Evolutionary conservation across 2,797 vertebrate genomes (phyloP).

Genomic region (Alfaro cultratus): DNA sequence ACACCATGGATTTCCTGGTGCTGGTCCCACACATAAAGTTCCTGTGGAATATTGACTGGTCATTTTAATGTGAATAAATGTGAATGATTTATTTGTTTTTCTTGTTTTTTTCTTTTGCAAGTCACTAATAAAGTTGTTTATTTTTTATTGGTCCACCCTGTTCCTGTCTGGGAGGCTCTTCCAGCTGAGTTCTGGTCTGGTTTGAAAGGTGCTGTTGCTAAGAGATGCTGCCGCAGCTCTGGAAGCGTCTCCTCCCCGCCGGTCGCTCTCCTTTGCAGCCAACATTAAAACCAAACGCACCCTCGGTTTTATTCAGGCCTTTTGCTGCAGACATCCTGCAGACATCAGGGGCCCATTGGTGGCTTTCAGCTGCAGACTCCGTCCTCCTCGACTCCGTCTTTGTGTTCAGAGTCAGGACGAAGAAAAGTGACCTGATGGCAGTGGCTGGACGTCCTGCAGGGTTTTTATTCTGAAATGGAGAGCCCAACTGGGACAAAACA

Average conservation of each 20-base stretch:
- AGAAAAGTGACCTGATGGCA: slow-evolving; percentile 55
- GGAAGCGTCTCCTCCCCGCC: slow-evolving; percentile 42
- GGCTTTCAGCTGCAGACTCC: slow-evolving; percentile 32
- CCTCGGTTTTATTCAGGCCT: slow-evolving; percentile 4
- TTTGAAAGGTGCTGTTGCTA: slow-evolving; percentile 62
- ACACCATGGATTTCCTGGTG: not conserved
- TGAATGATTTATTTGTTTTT: not conserved
- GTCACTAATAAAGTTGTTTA: not conserved
- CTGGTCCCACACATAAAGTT: not conserved
- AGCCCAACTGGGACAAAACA: slow-evolving; percentile 43
- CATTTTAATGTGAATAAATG: not conserved
- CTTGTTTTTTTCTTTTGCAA: not conserved
- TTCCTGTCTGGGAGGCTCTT: not conserved
- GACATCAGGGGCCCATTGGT: slow-evolving; percentile 33
- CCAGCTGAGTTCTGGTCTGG: slow-evolving; percentile 23
- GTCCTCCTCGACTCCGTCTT: slow-evolving; percentile 32
- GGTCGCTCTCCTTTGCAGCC: slow-evolving; percentile 17
- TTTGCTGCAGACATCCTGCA: slow-evolving; percentile 5
- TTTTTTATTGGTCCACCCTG: not conserved
- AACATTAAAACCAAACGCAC: slow-evolving; percentile 48
- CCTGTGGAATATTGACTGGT: not conserved
- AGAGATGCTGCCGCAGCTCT: slow-evolving; percentile 21
- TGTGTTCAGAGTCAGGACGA: slow-evolving; percentile 33
- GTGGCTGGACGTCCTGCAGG: slow-evolving; percentile 9
- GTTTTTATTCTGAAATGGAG: slow-evolving; percentile 42